A percentile compares a stretch with the other conserved stretches of the same genome.
phyloP scores from a whole-genome alignment of 2,888 invertebrate genomes.

The Ochlodes sylvanus region DNA sequence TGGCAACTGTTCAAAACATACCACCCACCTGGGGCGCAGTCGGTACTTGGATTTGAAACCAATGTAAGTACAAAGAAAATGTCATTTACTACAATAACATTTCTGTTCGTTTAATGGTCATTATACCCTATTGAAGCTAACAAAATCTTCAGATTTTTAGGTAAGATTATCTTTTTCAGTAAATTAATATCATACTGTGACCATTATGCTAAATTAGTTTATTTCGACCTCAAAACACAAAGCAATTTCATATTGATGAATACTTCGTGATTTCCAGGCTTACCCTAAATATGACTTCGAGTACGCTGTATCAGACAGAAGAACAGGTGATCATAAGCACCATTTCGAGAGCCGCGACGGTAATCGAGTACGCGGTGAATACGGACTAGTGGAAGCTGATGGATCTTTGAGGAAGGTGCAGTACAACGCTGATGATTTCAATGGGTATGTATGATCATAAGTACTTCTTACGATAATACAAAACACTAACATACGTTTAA shows the following conservation, averaged over 20 bases:
- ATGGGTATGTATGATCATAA: conserved; percentile 69
- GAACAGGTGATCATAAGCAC: conserved; percentile 84
- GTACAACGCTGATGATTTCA: conserved; percentile 85
- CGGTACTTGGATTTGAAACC: conserved; percentile 59
- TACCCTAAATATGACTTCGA: conserved; percentile 86
- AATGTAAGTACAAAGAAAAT: conserved; percentile 61
- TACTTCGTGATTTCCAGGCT: conserved; percentile 53
- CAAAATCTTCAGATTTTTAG: too few relatives aligned
- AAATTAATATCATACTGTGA: too few relatives aligned
- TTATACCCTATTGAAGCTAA: too few relatives aligned
- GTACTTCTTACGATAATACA: too few relatives aligned
- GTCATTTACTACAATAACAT: background rate
- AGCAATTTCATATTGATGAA: background rate
- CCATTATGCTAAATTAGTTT: too few relatives aligned
- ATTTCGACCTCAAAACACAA: too few relatives aligned
- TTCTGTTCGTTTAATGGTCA: too few relatives aligned
- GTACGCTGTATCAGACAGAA: conserved; percentile 84
- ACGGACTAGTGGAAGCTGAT: conserved; percentile 84
- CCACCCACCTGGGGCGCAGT: conserved; percentile 61
- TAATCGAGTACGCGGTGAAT: conserved; percentile 83
- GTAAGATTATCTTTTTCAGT: too few relatives aligned
- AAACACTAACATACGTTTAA: too few relatives aligned
- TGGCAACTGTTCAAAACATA: conserved; percentile 70
- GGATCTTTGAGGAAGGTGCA: conserved; percentile 84
- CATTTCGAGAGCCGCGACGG: conserved; percentile 84